Conservation (phyloP, 2,113 vertebrate species). For the Egretta garzetta region DNA sequence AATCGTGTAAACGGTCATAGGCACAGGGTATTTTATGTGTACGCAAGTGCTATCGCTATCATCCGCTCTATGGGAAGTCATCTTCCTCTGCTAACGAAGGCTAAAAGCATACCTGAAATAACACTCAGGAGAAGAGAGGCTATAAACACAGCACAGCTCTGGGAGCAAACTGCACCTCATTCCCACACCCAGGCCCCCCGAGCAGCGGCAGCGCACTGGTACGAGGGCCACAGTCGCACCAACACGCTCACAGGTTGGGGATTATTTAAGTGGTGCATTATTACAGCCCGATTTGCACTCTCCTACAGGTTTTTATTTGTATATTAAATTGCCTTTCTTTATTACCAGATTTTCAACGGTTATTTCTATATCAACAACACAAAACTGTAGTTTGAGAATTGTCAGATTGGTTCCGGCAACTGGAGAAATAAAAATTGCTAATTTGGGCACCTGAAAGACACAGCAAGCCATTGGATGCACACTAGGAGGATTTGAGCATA, state of each 20-base stretch:
- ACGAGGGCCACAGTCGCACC: fast-evolving
- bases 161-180: neutral
- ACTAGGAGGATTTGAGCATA: neutral
- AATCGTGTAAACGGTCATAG: neutral
- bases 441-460: neutral
- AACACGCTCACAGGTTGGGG: neutral
- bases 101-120: neutral
- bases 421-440: neutral
- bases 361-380: neutral
- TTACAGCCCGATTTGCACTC: neutral
- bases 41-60: neutral
- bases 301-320: neutral
- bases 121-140: neutral
- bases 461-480: neutral
- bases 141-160: neutral
- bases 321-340: neutral
- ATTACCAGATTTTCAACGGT: neutral
- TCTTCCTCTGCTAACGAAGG: neutral
- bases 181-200: neutral
- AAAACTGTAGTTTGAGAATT: neutral
- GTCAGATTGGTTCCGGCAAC: neutral
- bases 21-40: neutral
- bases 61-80: neutral
- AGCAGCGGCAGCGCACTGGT: neutral
- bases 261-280: neutral